A percentile compares a stretch with the other conserved stretches of the same genome.
Conservation (phyloP, 2,113 vertebrate species). For the Lagopus muta region DNA sequence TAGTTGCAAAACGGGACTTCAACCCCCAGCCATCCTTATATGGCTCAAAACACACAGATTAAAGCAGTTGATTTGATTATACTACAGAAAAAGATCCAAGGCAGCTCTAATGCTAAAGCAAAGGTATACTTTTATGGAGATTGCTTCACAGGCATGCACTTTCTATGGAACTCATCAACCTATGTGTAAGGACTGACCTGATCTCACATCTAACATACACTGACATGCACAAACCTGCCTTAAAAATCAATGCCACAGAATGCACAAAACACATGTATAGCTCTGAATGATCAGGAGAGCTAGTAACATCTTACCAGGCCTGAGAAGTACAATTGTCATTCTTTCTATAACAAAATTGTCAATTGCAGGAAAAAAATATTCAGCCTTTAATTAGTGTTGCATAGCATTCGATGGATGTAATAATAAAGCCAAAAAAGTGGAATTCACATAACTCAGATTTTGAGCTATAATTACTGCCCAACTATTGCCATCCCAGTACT, state of each 20-base stretch:
- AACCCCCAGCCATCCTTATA: not conserved
- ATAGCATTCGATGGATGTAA: not conserved
- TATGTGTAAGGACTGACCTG: not conserved
- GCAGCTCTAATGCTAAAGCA: not conserved
- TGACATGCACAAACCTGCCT: not conserved
- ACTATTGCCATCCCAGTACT: not conserved
- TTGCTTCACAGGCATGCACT: accelerated
- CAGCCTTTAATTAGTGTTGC: not conserved
- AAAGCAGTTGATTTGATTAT: not conserved
- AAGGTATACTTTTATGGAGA: not conserved
- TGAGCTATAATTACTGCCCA: not conserved
- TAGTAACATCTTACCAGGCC: not conserved
- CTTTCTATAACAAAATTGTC: not conserved
- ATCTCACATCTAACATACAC: not conserved
- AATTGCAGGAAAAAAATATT: not conserved
- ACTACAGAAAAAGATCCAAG: not conserved
- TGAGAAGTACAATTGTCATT: not conserved
- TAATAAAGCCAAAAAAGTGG: not conserved
- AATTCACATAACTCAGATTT: not conserved
- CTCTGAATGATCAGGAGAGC: not conserved
- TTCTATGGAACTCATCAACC: not conserved
- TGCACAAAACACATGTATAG: not conserved
- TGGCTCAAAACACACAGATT: not conserved
- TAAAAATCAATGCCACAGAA: not conserved
- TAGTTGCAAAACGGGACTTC: not conserved